Percentiles rank a stretch among this genome's conserved stretches.
Evolutionary conservation across 2,113 vertebrate species (phyloP).

Genomic region (Tyto alba): DNA sequence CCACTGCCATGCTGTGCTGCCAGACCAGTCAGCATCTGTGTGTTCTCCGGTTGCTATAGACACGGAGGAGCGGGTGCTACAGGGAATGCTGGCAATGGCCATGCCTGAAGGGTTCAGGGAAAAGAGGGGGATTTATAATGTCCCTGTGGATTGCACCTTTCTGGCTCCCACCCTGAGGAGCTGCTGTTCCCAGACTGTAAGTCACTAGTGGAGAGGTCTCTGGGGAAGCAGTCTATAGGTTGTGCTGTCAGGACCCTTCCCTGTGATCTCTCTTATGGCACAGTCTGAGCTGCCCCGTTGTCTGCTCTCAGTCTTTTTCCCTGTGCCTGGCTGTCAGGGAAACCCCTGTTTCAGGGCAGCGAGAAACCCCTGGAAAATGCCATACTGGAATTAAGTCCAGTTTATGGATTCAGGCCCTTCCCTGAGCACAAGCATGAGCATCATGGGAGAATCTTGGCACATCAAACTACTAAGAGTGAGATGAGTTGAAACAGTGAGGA

Average conservation of each 20-base stretch:
- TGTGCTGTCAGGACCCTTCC: background rate
- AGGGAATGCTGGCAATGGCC: background rate
- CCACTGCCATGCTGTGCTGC: background rate
- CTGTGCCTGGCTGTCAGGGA: no score
- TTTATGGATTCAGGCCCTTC: background rate
- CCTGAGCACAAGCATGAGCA: background rate
- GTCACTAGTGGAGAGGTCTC: background rate
- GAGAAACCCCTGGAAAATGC: background rate
- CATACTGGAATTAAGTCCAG: background rate
- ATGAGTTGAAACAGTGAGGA: background rate
- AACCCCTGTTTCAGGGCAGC: no score
- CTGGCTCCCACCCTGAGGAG: background rate
- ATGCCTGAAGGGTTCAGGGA: fast-evolving
- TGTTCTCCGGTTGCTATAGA: background rate
- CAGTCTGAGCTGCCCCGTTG: background rate
- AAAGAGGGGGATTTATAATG: fast-evolving
- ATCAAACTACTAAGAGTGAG: fast-evolving
- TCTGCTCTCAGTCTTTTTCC: background rate
- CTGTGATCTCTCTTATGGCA: background rate
- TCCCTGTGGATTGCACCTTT: background rate
- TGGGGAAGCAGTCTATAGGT: fast-evolving
- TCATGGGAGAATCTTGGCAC: background rate
- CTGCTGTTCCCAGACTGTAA: background rate
- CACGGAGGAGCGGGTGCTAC: background rate
- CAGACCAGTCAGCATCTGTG: background rate